Base-by-base conservation (phyloP, 2,888 invertebrate genomes). In the Ditylenchus weischeri region DNA sequence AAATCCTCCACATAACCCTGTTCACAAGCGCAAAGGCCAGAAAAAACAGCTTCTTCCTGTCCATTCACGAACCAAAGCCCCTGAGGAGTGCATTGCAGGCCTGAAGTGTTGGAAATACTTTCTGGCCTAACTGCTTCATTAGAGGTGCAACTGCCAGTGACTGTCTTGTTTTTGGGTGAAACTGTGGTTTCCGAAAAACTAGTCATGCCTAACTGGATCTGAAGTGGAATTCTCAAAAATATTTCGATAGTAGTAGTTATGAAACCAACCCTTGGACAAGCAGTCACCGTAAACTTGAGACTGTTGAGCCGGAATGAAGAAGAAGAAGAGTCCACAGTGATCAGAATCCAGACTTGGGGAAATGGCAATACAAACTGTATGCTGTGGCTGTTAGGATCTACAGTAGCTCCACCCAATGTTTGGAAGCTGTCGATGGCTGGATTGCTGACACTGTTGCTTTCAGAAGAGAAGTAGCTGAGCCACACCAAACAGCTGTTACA, bases 141-240 rank as follows among this genome's bases (percentile, higher is more conserved):
- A 10, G 54, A 54, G 10, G 59, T 60, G 49, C 69, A 69, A 51
- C 48, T 54, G n/a, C 69, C 69, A 13, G 48, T 0, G 10, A 54
- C 58, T 21, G 62, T 47, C 15, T 48, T 38, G 49, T 66, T 65
- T 15, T 35, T 60, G 8, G 60, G 64, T 0, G 60, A 23, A n/a
- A 65, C 57, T 19, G 50, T 54, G 11, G 66, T 66, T 51, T 64
- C 23, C 0, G 64, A 50, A 60, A 38, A 66, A 50, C 38, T 51
- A 11, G 65, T 66, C 49, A 66, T n/a, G 19, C 60, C 66, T 21
- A 66, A 18, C 29, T 47, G 50, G 54, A 66, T 35, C 66, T 66
- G 29, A 21, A 64, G 2, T 54, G 29, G n/a, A 1, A 54, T 54
- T 54, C 13, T 54, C 10, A 8, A 54, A 15, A 54, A 21, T 54